These are phyloP conservation scores for Tetrapedia diversipes DNA, from an alignment of 2,888 invertebrate genomes.

Conservation along the genomic window DNA sequence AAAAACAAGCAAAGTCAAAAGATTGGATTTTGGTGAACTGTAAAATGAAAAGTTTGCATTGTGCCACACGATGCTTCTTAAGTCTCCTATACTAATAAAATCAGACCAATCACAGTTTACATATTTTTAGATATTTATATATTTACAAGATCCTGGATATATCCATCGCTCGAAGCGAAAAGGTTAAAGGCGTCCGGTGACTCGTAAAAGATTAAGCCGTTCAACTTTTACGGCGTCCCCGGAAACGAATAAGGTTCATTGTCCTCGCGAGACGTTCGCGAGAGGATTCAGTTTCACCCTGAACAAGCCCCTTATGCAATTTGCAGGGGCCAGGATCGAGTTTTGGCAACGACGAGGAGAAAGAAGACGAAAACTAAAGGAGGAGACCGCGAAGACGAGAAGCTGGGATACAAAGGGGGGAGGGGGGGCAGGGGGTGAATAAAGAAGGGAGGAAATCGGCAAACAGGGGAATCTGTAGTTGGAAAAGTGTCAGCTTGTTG, in stretches of 20 bases:
- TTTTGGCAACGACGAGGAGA: conserved; percentile 40
- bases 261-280: conserved; percentile 45
- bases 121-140: too few relatives aligned
- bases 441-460: conserved; percentile 52
- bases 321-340: conserved; percentile 60
- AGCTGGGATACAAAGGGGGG: neutral
- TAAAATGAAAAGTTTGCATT: too few relatives aligned
- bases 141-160: too few relatives aligned
- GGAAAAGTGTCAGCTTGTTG: conserved; percentile 61
- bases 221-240: conserved; percentile 53
- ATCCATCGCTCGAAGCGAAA: conserved; percentile 8
- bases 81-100: too few relatives aligned
- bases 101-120: too few relatives aligned
- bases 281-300: conserved; percentile 24
- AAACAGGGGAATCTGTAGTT: conserved; percentile 66
- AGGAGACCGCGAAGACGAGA: neutral
- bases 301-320: conserved; percentile 57
- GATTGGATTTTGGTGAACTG: too few relatives aligned
- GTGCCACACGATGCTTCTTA: too few relatives aligned
- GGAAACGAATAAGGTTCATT: conserved; percentile 50
- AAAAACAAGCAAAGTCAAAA: too few relatives aligned
- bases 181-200: conserved; percentile 17
- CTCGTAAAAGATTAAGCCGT: conserved; percentile 58
- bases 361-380: conserved; percentile 15
- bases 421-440: conserved; percentile 21